A percentile compares a stretch with the other conserved stretches of the same genome.
Evolutionary conservation across 2,113 vertebrate genomes (phyloP).

Genomic region (Callipepla squamata): DNA sequence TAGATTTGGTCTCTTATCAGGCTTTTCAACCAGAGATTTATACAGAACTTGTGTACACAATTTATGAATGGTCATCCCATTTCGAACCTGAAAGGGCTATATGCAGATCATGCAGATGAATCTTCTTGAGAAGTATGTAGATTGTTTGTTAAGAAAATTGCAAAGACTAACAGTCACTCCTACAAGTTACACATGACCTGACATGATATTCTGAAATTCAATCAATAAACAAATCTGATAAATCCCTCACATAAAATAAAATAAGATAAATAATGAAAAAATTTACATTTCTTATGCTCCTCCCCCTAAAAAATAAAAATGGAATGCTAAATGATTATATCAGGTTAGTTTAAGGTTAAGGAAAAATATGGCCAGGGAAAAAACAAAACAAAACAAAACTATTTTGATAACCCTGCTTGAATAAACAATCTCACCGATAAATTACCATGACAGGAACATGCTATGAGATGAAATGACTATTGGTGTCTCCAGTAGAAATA

Average conservation of each 20-base stretch:
- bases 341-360: neutral
- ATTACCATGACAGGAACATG: neutral
- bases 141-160: neutral
- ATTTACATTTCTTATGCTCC: neutral
- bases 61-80: neutral
- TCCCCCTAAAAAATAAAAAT: fast-evolving
- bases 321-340: neutral
- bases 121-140: neutral
- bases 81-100: neutral
- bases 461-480: neutral
- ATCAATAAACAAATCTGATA: neutral
- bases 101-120: neutral
- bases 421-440: neutral
- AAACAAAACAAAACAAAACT: neutral
- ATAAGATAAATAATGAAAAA: neutral
- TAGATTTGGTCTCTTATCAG: neutral
- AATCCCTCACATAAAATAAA: neutral
- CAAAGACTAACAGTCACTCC: neutral
- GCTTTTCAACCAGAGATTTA: neutral
- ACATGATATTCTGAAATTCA: slow-evolving; percentile 1
- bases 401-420: neutral
- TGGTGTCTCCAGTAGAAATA: neutral
- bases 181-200: neutral
- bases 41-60: neutral
- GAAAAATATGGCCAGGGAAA: neutral